Conservation (phyloP, 1,140 invertebrate genomes). For the Macrobrachium nipponense region DNA sequence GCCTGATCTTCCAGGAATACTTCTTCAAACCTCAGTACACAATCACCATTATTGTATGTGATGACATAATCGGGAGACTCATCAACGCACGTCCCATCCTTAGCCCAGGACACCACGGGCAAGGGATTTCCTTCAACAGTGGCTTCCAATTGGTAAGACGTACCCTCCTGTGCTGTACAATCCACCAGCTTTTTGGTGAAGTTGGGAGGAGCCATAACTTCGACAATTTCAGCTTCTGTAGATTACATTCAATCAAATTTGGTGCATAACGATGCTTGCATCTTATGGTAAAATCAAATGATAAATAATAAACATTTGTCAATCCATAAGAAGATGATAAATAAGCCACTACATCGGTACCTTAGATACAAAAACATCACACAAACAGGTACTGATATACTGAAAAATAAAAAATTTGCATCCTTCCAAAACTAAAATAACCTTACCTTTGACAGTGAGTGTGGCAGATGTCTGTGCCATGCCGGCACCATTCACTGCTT, state of each 20-base stretch:
- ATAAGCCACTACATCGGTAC: too few species aligned
- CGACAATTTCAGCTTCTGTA: slow-evolving; percentile 76
- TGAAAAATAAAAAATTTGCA: not conserved
- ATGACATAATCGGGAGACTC: slow-evolving; percentile 78
- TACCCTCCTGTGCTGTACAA: slow-evolving; percentile 76
- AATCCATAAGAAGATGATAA: too few species aligned
- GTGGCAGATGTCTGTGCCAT: slow-evolving; percentile 79
- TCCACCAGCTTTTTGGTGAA: slow-evolving; percentile 77
- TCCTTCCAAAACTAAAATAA: not conserved
- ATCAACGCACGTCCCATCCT: slow-evolving; percentile 80
- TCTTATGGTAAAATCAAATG: too few species aligned
- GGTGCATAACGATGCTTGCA: too few species aligned
- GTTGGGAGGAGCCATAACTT: slow-evolving; percentile 75
- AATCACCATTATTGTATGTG: slow-evolving; percentile 73
- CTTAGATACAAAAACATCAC: not conserved
- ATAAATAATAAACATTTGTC: too few species aligned
- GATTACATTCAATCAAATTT: slow-evolving; percentile 36
- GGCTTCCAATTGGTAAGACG: slow-evolving; percentile 75
- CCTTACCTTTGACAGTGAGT: slow-evolving; percentile 80
- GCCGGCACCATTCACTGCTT: slow-evolving; percentile 78
- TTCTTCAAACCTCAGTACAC: slow-evolving; percentile 75
- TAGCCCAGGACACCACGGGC: slow-evolving; percentile 84
- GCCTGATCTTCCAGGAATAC: slow-evolving; percentile 74
- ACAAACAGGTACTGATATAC: not conserved
- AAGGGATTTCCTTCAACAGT: slow-evolving; percentile 76